These are phyloP conservation scores for Nicator chloris DNA, from an alignment of 2,113 vertebrate genomes.

Conservation along the genomic window DNA sequence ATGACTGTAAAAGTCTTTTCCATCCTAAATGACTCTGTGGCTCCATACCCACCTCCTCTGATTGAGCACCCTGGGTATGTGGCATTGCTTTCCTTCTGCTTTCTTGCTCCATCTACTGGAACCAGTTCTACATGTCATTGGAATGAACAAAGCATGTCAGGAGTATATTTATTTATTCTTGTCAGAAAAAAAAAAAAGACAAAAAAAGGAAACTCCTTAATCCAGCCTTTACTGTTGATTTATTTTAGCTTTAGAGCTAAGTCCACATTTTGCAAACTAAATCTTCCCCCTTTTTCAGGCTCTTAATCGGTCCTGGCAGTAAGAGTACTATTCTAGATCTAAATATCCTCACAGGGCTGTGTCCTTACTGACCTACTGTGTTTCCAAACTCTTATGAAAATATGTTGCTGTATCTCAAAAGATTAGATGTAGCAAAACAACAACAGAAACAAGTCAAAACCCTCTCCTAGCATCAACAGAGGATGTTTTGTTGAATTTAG, in stretches of 20 bases:
- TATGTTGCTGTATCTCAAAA: not conserved
- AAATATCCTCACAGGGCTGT: not conserved
- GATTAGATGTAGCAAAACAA: not conserved
- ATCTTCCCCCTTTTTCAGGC: not conserved
- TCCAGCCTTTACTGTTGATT: not conserved
- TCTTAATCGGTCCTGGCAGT: not conserved
- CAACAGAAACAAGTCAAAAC: not conserved
- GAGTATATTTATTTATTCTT: not conserved
- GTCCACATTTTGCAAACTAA: not conserved
- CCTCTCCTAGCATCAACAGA: not conserved
- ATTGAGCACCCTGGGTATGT: not conserved
- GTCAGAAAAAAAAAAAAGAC: too few relatives aligned
- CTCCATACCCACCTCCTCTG: not conserved
- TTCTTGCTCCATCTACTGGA: slow-evolving; percentile 56
- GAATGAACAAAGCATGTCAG: not conserved
- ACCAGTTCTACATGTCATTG: not conserved
- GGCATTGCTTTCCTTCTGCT: not conserved
- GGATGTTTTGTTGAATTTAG: not conserved
- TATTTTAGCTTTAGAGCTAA: not conserved
- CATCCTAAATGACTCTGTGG: not conserved
- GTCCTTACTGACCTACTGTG: not conserved
- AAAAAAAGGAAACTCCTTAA: not conserved
- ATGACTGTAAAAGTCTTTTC: not conserved
- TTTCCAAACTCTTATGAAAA: not conserved
- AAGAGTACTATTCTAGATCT: not conserved